phyloP scores from a whole-genome alignment of 2,797 vertebrate genomes.

The Melopsittacus undulatus region DNA sequence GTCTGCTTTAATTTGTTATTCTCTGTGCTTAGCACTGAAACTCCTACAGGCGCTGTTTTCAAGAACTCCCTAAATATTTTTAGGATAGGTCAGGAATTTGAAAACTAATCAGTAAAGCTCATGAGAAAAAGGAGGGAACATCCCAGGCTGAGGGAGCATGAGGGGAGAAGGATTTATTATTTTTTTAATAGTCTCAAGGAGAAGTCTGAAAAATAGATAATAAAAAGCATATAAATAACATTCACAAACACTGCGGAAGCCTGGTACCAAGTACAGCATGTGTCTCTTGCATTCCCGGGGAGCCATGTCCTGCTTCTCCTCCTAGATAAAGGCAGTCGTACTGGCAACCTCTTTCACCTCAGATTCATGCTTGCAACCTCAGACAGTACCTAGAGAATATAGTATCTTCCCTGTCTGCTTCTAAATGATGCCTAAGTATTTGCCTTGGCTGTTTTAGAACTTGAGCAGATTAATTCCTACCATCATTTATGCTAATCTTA shows the following conservation, averaged over 20 bases:
- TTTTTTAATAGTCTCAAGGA: neutral
- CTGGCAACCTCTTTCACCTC: neutral
- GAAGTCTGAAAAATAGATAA: conserved; percentile 13
- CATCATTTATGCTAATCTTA: neutral
- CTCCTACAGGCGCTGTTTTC: neutral
- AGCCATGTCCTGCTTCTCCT: neutral
- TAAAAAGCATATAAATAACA: neutral
- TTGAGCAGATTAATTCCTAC: neutral
- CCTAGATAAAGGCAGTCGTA: neutral
- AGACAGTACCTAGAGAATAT: neutral
- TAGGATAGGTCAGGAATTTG: conserved; percentile 13
- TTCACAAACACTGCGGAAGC: neutral
- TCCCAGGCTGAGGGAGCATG: neutral
- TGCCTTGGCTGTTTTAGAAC: neutral
- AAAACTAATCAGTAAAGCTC: neutral
- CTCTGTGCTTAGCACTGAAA: neutral
- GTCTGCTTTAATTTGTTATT: conserved; percentile 10
- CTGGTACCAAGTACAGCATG: neutral
- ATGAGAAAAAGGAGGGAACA: neutral
- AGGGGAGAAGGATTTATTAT: neutral
- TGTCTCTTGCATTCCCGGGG: neutral
- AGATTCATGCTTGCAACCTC: neutral
- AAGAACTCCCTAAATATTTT: conserved; percentile 44
- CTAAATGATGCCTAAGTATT: neutral
- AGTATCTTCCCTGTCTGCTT: neutral